Conservation (phyloP, 30 jellyfish, hydroid and myxozoan species). For the Clytia hemisphaerica region DNA sequence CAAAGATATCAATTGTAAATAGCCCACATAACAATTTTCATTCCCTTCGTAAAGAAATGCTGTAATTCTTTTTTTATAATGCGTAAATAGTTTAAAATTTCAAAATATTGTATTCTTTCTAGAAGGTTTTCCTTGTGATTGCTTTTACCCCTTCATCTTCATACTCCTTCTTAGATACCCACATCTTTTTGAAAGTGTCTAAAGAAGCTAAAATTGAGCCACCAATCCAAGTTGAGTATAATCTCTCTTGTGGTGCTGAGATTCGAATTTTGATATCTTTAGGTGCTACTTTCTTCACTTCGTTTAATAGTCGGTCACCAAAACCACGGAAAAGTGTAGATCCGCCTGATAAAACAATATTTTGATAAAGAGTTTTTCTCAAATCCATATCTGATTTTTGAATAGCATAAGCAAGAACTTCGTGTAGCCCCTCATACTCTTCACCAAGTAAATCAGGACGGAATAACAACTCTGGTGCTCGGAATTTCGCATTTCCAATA, state of each 20-base stretch:
- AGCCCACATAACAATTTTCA: too few relatives aligned
- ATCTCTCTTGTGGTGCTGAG: conserved; percentile 95
- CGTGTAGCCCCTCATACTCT: conserved; percentile 94
- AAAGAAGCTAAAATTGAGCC: conserved; percentile 95
- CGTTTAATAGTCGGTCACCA: conserved; percentile 93
- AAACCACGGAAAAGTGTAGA: conserved; percentile 89
- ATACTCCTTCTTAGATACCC: conserved; percentile 95
- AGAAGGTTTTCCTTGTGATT: conserved; percentile 82
- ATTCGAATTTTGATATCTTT: conserved; percentile 90
- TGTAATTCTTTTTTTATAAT: too few relatives aligned
- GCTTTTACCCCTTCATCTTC: conserved; percentile 93
- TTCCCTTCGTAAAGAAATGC: too few relatives aligned
- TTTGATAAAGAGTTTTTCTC: conserved; percentile 66
- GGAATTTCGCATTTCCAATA: conserved; percentile 87
- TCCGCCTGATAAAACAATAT: conserved; percentile 95
- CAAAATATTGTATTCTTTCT: too few relatives aligned
- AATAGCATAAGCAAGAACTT: conserved; percentile 88
- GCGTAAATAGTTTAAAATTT: too few relatives aligned
- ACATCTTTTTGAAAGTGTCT: conserved; percentile 93
- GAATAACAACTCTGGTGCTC: conserved; percentile 94
- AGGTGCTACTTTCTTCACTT: conserved; percentile 91
- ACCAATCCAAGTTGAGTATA: conserved; percentile 95
- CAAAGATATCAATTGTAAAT: too few relatives aligned
- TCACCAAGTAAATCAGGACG: conserved; percentile 93
- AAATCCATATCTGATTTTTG: conserved; percentile 96